These are phyloP conservation scores for Heterotilapia buettikoferi DNA, from an alignment of 2,113 vertebrate species.

Conservation along the genomic window DNA sequence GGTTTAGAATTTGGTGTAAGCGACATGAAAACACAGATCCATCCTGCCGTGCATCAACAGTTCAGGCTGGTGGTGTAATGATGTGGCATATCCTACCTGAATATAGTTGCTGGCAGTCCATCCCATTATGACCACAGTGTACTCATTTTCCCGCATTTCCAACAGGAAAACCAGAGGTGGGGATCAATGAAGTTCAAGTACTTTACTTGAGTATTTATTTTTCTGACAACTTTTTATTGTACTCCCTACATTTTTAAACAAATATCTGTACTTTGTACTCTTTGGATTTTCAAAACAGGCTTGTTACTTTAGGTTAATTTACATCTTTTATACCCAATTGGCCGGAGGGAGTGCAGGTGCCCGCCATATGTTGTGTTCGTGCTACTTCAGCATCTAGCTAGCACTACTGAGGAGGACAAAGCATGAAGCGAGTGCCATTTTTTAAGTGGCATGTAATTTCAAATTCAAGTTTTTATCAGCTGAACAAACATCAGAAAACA, in stretches of 20 bases:
- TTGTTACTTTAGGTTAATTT: neutral
- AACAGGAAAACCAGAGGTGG: neutral
- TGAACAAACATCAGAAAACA: neutral
- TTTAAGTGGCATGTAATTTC: neutral
- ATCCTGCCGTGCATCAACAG: accelerated
- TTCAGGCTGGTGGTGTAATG: neutral
- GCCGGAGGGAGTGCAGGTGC: neutral
- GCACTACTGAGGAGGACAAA: neutral
- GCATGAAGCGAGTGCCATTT: neutral
- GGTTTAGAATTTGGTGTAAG: neutral
- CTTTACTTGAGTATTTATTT: neutral
- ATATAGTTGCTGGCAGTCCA: neutral
- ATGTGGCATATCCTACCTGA: neutral
- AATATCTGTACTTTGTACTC: neutral
- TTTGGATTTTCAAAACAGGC: neutral
- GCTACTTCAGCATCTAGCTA: neutral
- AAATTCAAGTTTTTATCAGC: neutral
- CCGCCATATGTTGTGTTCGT: accelerated
- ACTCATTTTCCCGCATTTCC: neutral
- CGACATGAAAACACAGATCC: accelerated
- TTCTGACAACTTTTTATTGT: accelerated
- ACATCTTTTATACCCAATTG: neutral
- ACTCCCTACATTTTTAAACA: neutral
- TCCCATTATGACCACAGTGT: neutral
- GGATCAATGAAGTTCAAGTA: neutral